Percentiles rank a stretch among this genome's conserved stretches.
phyloP scores from a whole-genome alignment of 2,888 invertebrate species.

The Polylopha cassiicola region DNA sequence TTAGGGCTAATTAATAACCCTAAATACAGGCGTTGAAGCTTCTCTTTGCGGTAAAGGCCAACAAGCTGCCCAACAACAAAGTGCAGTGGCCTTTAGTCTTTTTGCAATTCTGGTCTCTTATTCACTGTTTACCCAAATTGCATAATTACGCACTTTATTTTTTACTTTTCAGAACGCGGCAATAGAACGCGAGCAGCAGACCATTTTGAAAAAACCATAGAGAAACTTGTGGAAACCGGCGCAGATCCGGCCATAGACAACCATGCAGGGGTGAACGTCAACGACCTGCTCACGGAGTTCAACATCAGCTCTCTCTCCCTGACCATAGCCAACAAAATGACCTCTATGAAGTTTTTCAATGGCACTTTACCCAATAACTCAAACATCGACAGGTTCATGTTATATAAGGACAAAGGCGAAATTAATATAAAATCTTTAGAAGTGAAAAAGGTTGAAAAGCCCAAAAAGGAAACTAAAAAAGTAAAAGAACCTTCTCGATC shows the following conservation, averaged over 20 bases:
- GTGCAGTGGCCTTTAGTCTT: too few relatives aligned
- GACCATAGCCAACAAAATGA: slow-evolving; percentile 45
- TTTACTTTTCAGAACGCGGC: slow-evolving; percentile 40
- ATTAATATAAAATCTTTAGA: too few relatives aligned
- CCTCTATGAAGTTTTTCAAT: slow-evolving; percentile 28
- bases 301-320: slow-evolving; percentile 43
- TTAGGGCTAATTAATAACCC: too few relatives aligned
- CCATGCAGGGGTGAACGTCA: slow-evolving; percentile 59
- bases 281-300: slow-evolving; percentile 60
- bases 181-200: slow-evolving; percentile 46
- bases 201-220: slow-evolving; percentile 54
- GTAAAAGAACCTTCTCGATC: too few relatives aligned
- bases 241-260: slow-evolving; percentile 66
- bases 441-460: too few relatives aligned
- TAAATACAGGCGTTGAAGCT: too few relatives aligned
- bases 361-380: slow-evolving; percentile 11
- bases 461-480: too few relatives aligned
- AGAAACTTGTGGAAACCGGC: slow-evolving; percentile 51
- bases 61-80: too few relatives aligned
- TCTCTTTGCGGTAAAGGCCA: too few relatives aligned
- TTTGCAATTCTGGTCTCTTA: too few relatives aligned
- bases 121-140: too few relatives aligned
- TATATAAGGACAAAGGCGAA: slow-evolving; percentile 39
- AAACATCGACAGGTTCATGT: slow-evolving; percentile 35
- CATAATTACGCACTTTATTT: neutral